These are phyloP conservation scores for Pseudachorutes palmiensis DNA, from an alignment of 1,140 invertebrate genomes.

Conservation along the genomic window DNA sequence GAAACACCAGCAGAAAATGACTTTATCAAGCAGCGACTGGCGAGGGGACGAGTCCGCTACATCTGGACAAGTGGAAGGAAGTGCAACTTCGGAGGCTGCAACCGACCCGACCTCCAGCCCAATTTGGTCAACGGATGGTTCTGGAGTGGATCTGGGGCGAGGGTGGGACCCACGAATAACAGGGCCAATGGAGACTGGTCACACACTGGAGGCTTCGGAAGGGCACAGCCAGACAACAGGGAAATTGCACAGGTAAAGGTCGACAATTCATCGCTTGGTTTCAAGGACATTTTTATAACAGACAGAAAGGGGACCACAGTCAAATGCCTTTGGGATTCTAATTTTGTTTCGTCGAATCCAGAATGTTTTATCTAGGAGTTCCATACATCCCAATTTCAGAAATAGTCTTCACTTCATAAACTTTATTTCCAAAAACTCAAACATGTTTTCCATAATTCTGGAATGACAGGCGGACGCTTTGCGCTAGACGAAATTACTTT, in stretches of 20 bases:
- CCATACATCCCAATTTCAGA: no score
- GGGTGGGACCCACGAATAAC: slow-evolving; percentile 77
- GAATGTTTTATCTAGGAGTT: no score
- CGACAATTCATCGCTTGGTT: background rate
- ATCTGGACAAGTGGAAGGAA: slow-evolving; percentile 87
- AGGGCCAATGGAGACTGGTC: slow-evolving; percentile 76
- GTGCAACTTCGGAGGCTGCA: slow-evolving; percentile 84
- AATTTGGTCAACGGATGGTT: slow-evolving; percentile 86
- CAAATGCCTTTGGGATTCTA: no score
- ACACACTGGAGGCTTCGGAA: slow-evolving; percentile 70
- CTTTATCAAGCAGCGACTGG: slow-evolving; percentile 75
- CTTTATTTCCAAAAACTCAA: no score
- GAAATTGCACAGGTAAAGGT: slow-evolving; percentile 68
- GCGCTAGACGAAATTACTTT: no score
- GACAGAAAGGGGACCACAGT: no score
- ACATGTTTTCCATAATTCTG: no score
- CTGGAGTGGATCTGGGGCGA: slow-evolving; percentile 82
- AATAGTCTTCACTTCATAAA: no score
- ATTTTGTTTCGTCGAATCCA: no score
- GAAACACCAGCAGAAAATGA: slow-evolving; percentile 86
- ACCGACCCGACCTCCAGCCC: slow-evolving; percentile 70
- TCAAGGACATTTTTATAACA: no score
- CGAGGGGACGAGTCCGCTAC: slow-evolving; percentile 58
- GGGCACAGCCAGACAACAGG: slow-evolving; percentile 78
- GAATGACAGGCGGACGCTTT: no score